Percentiles rank a stretch among this genome's conserved stretches.
Conservation (phyloP, 2,113 vertebrate genomes). For the Nematolebias whitei region DNA sequence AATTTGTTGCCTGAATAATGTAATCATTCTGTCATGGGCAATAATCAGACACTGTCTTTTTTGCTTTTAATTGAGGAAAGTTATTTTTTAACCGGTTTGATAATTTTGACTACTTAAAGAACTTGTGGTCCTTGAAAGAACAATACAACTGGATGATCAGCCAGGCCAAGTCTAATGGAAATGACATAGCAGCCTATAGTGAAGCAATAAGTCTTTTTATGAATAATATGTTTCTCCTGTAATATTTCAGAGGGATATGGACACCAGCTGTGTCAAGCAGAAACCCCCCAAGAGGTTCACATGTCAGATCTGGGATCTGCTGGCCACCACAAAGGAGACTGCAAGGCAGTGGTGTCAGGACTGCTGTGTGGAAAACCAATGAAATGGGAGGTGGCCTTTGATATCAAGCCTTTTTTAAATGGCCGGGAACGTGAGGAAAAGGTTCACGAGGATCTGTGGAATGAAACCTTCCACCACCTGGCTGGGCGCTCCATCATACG, state of each 20-base stretch:
- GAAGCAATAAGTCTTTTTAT: background rate
- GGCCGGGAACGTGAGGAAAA: slow-evolving; percentile 76
- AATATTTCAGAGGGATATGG: slow-evolving; percentile 78
- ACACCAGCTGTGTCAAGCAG: slow-evolving; percentile 81
- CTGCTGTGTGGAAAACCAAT: slow-evolving; percentile 80
- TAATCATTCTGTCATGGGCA: too few species aligned
- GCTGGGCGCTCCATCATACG: slow-evolving; percentile 90
- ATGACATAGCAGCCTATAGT: background rate
- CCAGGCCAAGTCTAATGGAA: too few species aligned
- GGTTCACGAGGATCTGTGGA: slow-evolving; percentile 86
- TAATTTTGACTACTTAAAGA: too few species aligned
- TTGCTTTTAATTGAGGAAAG: too few species aligned
- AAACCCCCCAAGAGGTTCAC: slow-evolving; percentile 70
- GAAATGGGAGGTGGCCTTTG: slow-evolving; percentile 92
- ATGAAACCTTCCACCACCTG: slow-evolving; percentile 93
- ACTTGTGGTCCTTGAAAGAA: too few species aligned
- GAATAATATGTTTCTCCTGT: slow-evolving; percentile 8
- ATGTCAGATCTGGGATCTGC: slow-evolving; percentile 26
- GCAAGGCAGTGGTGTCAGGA: slow-evolving; percentile 89
- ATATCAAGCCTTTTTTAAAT: slow-evolving; percentile 82
- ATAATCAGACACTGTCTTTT: too few species aligned
- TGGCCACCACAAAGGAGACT: slow-evolving; percentile 66
- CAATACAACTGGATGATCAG: too few species aligned
- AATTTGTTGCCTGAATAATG: too few species aligned
- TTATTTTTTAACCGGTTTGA: too few species aligned